Evolutionary conservation across 2,797 vertebrate genomes (phyloP), one percentile per base, ranked within the genome.

Genomic region (Macrochelys suwanniensis): DNA sequence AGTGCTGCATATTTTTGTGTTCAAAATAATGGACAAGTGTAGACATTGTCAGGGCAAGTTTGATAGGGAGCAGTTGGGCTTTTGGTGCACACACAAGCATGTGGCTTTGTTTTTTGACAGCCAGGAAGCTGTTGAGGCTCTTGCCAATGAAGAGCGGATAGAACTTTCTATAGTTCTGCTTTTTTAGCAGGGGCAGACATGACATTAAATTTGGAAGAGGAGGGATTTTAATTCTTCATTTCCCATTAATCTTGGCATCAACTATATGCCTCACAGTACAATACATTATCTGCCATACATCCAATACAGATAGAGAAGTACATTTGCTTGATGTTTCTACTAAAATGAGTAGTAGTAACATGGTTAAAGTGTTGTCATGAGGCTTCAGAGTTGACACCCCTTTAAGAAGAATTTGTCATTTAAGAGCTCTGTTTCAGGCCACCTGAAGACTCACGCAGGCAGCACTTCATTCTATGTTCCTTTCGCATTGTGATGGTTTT

Each of bases 181-280:
- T 71, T 42, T 42, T 42, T 42, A 93, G 86, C 25, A 82, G 37
- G 31, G 37, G 50, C 78, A 91, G 21, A 49, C 74, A 59, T 87
- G 90, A 89, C 54, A 7, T 96, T 92, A 90, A 78, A 86, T 45
- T 90, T 79, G 80, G 79, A 95, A 93, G n/a, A 82, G 33, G 79
- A 95, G 51, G 31, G 33, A 37, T 21, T 21, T 68, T 33, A 37
- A 68, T n/a, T n/a, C 16, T 68, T 68, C 33, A n/a, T 68, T 68
- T n/a, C 61, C 16, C 33, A 68, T 37, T 68, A n/a, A 37, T 68
- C 17, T n/a, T n/a, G 33, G 16, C 8, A 68, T 68, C 33, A 68
- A 10, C 8, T 68, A 19, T n/a, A 33, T n/a, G 33, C 33, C 33
- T n/a, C 33, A n/a, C 7, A 37, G 17, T 68, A 68, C 33, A 65